Base-by-base conservation (phyloP, 2,888 invertebrate species). In the Pandemis corylana region DNA sequence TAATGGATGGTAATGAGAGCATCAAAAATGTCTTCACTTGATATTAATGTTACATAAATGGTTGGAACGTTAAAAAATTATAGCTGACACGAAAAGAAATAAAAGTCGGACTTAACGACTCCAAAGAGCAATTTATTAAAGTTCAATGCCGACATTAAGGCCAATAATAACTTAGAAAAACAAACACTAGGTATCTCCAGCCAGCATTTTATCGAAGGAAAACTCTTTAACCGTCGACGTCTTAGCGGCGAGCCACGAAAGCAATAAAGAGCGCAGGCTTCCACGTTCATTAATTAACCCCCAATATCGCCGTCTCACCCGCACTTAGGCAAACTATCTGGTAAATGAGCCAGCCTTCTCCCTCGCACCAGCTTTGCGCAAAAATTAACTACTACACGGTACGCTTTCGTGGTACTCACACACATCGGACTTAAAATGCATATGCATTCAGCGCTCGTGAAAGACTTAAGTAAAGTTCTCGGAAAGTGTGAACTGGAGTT, bases 281-380 rank as follows among this genome's bases (percentile, higher is more conserved):
- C 94, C 90, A 94, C 95, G 93, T 95, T 94, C 95, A 95, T 95
- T 95, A 95, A 95, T 95, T 95, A 95, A 94, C 94, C 91, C 91
- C 91, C 87, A 83, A 85, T 87, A 82, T 81, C 78, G 74, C 89
- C 84, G 76, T 94, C 95, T 82, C 91, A 71, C 86, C 94, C 89
- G 77, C 87, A 89, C 95, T 84, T 84, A 80, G 80, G 80, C 81
- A 88, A 90, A 90, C 89, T 89, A 91, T 90, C 91, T 90, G 90
- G 90, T 94, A 94, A 95, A 95, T 95, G 94, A 94, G 92, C 67
- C 84, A 80, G 77, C 82, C 86, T 81, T 94, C 94, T 91, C 92
- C 77, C 87, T 94, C 90, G 74, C 90, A 83, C 94, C 80, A 90
- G 93, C 94, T 94, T 95, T 94, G 94, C 94, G 95, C 94, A 95